Conservation (phyloP, 2,888 invertebrate genomes). For the Sphaerophoria rueppellii region DNA sequence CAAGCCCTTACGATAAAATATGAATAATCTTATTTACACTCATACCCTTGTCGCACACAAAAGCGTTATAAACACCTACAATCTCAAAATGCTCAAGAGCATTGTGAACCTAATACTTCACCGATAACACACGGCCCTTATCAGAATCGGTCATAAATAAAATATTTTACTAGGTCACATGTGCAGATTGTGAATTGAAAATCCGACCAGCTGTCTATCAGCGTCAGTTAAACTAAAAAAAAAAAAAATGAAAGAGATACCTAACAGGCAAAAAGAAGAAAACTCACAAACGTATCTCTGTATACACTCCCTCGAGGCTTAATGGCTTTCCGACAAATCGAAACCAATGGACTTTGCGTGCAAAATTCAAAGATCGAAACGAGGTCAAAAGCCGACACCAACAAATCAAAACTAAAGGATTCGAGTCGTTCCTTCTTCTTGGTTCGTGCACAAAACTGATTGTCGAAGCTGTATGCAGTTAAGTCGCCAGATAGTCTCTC, state of each 20-base stretch:
- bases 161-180: slow-evolving; percentile 62
- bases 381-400: slow-evolving; percentile 70
- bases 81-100: slow-evolving; percentile 22
- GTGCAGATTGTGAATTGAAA: slow-evolving; percentile 47
- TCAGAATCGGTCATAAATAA: slow-evolving; percentile 63
- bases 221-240: slow-evolving; percentile 45
- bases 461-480: not conserved
- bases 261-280: not conserved
- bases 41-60: too few relatives aligned
- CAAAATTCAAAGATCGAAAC: slow-evolving; percentile 42
- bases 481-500: slow-evolving; percentile 59
- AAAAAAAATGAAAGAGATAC: slow-evolving; percentile 26
- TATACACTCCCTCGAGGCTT: not conserved
- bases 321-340: not conserved
- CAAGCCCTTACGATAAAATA: too few relatives aligned
- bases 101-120: not conserved
- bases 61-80: not conserved
- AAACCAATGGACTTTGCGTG: slow-evolving; percentile 46
- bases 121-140: slow-evolving; percentile 56
- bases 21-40: too few relatives aligned
- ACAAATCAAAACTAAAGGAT: slow-evolving; percentile 73
- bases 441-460: slow-evolving; percentile 31
- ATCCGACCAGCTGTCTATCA: slow-evolving; percentile 68
- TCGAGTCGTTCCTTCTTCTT: slow-evolving; percentile 63
- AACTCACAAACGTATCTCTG: not conserved